A percentile compares a stretch with the other conserved stretches of the same genome.
These are phyloP conservation scores for Pocillopora meandrina DNA, from an alignment of 92 coral and sea anemone species.

Conservation along the genomic window DNA sequence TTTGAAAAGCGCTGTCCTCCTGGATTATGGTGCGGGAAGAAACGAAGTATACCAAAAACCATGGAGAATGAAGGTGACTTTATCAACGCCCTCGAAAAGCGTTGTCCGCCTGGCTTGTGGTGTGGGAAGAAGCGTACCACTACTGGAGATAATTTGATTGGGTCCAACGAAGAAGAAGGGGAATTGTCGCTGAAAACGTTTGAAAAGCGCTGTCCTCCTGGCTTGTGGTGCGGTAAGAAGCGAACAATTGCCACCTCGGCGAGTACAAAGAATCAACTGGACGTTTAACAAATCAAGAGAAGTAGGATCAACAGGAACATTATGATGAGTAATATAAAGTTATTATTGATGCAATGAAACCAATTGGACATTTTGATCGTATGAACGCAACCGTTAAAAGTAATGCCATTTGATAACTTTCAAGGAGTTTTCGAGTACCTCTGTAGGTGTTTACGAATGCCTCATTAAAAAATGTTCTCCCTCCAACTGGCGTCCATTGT, in stretches of 20 bases:
- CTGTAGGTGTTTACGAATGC: background rate
- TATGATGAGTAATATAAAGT: background rate
- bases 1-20: slow-evolving; percentile 69
- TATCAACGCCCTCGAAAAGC: slow-evolving; percentile 15
- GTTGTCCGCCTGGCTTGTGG: slow-evolving; percentile 91
- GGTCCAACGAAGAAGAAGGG: background rate
- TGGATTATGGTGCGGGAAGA: slow-evolving; percentile 88
- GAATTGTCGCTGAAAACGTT: background rate
- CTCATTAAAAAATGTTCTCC: background rate
- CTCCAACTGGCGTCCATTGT: background rate
- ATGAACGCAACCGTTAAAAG: background rate
- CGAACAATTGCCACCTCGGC: background rate
- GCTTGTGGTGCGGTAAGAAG: slow-evolving; percentile 30
- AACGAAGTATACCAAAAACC: slow-evolving; percentile 18
- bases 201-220: slow-evolving; percentile 22
- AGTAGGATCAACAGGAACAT: background rate
- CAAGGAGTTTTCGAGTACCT: background rate
- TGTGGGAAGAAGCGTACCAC: slow-evolving; percentile 65
- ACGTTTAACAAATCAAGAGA: background rate
- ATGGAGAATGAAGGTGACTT: slow-evolving; percentile 11
- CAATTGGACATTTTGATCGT: background rate
- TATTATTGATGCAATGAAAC: background rate
- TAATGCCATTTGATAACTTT: too few relatives aligned
- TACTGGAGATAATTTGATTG: background rate
- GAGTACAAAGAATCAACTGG: background rate